Base-by-base conservation (phyloP, 2,797 vertebrate genomes). In the Neoniphon sammara region DNA sequence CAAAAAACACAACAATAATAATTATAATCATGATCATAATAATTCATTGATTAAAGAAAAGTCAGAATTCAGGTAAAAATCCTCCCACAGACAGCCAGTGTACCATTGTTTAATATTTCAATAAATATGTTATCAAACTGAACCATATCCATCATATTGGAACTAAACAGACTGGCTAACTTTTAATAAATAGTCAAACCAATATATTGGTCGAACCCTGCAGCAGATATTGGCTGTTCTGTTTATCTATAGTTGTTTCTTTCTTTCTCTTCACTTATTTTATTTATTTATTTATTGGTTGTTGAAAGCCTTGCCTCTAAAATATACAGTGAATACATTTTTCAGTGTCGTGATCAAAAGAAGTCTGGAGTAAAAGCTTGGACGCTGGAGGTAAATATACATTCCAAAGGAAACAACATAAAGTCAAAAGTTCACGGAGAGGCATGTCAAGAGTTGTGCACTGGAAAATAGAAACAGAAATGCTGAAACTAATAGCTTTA, bases 311-410 rank as follows among this genome's bases (percentile, higher is more conserved):
- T 56, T 10, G 2, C 11, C 7, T 52, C 1, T 57, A n/a, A 72
- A 66, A 68, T 67, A 73, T 25, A 54, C 55, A 68, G 25, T 27
- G 25, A 60, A 20, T 25, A 23, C n/a, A 63, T 23, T 50, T 17
- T 47, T 56, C 15, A 74, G 61, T 42, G 60, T 36, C 66, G 18
- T 18, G 47, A 11, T 81, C 47, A 75, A 63, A 77, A 63, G 5
- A 61, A 47, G 61, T 57, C 17, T 27, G 36, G 20, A 64, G 36
- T 17, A 8, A 66, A 66, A 44, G 54, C 21, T 44, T 47, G 44
- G 23, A 56, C 56, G 12, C 52, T 15, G 8, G 25, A 31, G 15
- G 0, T 61, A 7, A 68, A 66, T 53, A 25, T 54, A 11, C n/a
- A 34, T 64, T 70, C 6, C 23, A 9, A 18, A 61, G 52, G 3